These are phyloP conservation scores for Ptilorrhoa leucosticta DNA, from an alignment of 2,113 vertebrate genomes.

Conservation along the genomic window DNA sequence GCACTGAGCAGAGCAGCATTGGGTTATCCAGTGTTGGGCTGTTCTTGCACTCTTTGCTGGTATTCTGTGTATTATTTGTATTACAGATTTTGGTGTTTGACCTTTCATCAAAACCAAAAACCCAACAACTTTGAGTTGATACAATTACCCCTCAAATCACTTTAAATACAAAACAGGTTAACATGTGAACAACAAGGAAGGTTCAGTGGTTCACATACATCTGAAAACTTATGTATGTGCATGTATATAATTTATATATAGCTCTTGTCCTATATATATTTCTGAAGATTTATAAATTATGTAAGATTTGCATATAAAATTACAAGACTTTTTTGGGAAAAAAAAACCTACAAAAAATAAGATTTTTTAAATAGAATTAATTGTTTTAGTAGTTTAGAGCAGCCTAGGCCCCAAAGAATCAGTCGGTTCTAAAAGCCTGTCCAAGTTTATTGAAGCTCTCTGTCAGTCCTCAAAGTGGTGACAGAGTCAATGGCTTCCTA, in stretches of 20 bases:
- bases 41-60: background rate
- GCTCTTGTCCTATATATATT: background rate
- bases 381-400: background rate
- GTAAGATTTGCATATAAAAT: background rate
- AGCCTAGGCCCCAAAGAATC: background rate
- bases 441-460: background rate
- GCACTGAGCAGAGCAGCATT: background rate
- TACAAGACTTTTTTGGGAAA: rapidly evolving
- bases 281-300: background rate
- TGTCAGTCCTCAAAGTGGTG: background rate
- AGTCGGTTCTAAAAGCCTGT: background rate
- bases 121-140: background rate
- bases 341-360: background rate
- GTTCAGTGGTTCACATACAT: background rate
- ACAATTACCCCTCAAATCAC: background rate
- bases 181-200: background rate
- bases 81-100: background rate
- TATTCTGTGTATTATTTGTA: background rate
- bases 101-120: background rate
- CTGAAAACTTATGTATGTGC: background rate
- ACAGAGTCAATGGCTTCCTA: background rate
- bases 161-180: background rate
- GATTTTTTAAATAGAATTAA: background rate
- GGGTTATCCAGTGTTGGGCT: background rate
- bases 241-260: background rate